Conservation (phyloP, 2,797 vertebrate genomes). For the Phrynocephalus guinanensis region DNA sequence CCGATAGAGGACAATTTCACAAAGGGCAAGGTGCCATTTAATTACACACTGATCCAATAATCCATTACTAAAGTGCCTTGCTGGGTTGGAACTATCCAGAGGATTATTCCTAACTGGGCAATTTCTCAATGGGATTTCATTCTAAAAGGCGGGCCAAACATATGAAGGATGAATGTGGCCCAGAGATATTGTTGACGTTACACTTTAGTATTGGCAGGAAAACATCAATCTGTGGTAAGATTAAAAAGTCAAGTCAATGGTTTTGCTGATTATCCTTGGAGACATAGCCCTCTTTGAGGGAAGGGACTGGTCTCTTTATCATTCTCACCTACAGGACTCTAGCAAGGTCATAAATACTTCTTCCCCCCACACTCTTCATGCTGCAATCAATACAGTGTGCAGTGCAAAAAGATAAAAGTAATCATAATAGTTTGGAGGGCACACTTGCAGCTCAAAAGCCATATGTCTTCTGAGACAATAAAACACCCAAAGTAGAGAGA, state of each 20-base stretch:
- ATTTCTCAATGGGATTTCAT: slow-evolving; percentile 56
- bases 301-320: neutral
- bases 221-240: neutral
- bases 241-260: slow-evolving; percentile 13
- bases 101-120: slow-evolving; percentile 52
- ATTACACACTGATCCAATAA: slow-evolving; percentile 62
- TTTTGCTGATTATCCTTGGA: slow-evolving; percentile 19
- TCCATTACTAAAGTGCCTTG: slow-evolving; percentile 41
- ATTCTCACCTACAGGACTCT: neutral
- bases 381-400: neutral
- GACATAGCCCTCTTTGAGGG: neutral
- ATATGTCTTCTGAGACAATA: neutral
- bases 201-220: slow-evolving; percentile 19
- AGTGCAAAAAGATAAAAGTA: neutral
- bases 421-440: fast-evolving
- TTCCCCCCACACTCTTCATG: neutral
- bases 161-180: slow-evolving; percentile 46
- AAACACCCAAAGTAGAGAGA: neutral
- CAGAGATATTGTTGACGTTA: slow-evolving; percentile 40
- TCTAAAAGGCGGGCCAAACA: slow-evolving; percentile 50
- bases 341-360: slow-evolving; percentile 1
- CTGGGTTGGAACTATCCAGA: slow-evolving; percentile 44
- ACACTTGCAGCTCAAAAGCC: neutral
- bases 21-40: slow-evolving; percentile 35
- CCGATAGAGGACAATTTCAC: slow-evolving; percentile 52